Percentiles rank a stretch among this genome's conserved stretches.
phyloP scores from a whole-genome alignment of 1,140 invertebrate genomes.

The Zaprionus lachaisei region DNA sequence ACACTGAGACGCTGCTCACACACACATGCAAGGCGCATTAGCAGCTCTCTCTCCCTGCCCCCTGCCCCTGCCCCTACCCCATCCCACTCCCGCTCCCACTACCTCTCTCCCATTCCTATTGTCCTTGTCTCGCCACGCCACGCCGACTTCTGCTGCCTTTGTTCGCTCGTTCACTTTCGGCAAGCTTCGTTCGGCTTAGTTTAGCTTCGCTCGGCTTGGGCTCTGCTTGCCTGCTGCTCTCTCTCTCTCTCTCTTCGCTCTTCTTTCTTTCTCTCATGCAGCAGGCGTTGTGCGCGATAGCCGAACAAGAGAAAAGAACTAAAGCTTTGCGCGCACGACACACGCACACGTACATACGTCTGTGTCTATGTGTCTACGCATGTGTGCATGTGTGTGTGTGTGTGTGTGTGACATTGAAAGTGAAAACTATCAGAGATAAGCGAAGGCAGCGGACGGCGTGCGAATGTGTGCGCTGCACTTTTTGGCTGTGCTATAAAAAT shows the following conservation, averaged over 20 bases:
- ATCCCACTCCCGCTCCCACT: background rate
- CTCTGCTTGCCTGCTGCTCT: background rate
- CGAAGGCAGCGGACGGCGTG: constrained; percentile 1
- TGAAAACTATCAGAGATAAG: constrained; percentile 79
- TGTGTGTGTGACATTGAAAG: constrained; percentile 64
- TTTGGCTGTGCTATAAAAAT: constrained; percentile 44
- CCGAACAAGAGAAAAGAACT: constrained; percentile 7
- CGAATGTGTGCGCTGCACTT: constrained; percentile 59
- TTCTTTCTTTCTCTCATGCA: background rate
- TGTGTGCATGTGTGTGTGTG: background rate
- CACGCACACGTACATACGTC: background rate
- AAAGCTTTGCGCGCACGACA: constrained; percentile 22
- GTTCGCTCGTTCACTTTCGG: background rate
- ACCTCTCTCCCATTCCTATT: background rate
- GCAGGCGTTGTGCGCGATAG: constrained; percentile 35
- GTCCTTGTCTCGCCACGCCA: constrained; percentile 4
- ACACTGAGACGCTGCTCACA: background rate
- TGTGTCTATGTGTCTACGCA: background rate
- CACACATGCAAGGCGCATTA: constrained; percentile 7
- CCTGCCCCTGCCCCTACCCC: background rate
- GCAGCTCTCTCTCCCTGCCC: background rate
- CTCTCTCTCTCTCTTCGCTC: background rate
- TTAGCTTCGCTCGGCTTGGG: background rate
- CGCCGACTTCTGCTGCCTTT: background rate
- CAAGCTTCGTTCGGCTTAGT: background rate